phyloP scores from a whole-genome alignment of 2,113 vertebrate genomes.

The Oreochromis tanganicae region DNA sequence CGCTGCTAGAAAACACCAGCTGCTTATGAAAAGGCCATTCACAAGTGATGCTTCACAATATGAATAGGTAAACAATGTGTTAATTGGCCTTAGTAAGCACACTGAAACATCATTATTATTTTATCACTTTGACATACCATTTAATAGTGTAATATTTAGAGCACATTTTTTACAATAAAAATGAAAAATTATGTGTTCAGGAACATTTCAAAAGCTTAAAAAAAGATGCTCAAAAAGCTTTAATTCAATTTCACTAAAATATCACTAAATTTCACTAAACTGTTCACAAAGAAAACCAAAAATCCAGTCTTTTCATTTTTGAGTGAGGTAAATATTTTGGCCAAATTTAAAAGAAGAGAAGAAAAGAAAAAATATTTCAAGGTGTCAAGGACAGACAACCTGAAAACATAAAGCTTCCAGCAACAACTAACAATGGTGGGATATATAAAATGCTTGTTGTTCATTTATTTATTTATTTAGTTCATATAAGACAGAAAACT shows the following conservation, averaged over 20 bases:
- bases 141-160: not conserved
- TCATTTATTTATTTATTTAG: not conserved
- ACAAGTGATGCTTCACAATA: not conserved
- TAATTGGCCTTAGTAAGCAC: not conserved
- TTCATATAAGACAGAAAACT: too few species aligned
- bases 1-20: not conserved
- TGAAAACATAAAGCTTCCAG: not conserved
- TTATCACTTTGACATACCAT: not conserved
- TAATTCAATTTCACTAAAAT: not conserved
- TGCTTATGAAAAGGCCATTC: not conserved
- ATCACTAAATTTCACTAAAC: not conserved
- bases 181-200: not conserved
- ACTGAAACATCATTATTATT: not conserved
- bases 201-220: not conserved
- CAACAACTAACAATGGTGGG: not conserved
- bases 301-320: not conserved
- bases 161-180: fast-evolving
- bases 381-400: not conserved
- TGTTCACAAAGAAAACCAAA: not conserved
- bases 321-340: not conserved
- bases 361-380: not conserved
- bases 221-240: not conserved
- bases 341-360: not conserved
- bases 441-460: not conserved
- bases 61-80: not conserved